phyloP scores from a whole-genome alignment of 2,113 vertebrate species.

The Sorex araneus region DNA sequence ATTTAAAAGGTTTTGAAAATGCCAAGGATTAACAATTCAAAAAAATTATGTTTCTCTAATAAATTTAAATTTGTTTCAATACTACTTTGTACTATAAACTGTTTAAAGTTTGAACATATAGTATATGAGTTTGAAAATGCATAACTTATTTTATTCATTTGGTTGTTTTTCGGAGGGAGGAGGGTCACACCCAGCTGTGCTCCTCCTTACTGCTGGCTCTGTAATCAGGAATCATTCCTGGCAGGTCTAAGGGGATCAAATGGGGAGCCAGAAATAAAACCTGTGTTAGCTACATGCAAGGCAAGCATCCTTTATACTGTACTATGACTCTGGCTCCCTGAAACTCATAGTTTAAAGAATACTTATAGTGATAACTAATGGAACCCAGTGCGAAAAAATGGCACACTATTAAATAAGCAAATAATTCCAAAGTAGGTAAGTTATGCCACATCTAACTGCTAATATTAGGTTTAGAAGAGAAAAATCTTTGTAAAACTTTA shows the following conservation, averaged over 20 bases:
- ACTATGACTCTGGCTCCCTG: not conserved
- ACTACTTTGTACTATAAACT: not conserved
- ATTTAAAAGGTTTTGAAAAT: not conserved
- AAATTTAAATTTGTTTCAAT: constrained; percentile 14
- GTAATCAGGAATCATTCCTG: too few species aligned
- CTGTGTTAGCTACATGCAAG: too few species aligned
- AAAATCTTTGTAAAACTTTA: not conserved
- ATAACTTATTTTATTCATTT: too few species aligned
- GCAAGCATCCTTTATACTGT: too few species aligned
- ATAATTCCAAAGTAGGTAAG: constrained; percentile 15
- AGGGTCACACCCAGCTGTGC: too few species aligned
- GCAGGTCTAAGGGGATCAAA: too few species aligned
- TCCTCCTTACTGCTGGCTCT: too few species aligned
- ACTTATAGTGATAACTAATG: not conserved
- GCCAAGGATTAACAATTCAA: not conserved
- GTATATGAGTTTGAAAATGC: not conserved
- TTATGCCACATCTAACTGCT: not conserved
- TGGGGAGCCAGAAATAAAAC: too few species aligned
- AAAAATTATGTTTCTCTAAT: not conserved
- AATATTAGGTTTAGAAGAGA: constrained; percentile 37
- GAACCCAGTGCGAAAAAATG: not conserved
- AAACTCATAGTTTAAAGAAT: constrained; percentile 30
- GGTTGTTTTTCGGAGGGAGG: too few species aligned
- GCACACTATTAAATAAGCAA: not conserved
- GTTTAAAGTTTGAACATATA: not conserved